Evolutionary conservation across 2,797 vertebrate genomes (phyloP).

Genomic region (Coendou prehensilis): DNA sequence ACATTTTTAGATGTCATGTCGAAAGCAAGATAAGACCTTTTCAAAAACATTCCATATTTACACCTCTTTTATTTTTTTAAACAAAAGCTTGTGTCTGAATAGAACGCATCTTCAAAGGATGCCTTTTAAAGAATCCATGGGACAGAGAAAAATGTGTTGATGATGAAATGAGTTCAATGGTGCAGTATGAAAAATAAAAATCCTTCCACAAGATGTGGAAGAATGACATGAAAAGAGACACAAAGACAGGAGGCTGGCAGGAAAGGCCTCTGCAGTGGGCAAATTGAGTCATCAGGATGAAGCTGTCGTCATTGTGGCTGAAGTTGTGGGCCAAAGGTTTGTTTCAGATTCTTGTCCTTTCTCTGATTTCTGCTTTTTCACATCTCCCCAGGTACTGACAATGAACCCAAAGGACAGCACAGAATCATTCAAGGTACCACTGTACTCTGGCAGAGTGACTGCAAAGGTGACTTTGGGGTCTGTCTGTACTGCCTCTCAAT

Average conservation of each 20-base stretch:
- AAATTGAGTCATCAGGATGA: background rate
- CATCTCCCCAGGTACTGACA: background rate
- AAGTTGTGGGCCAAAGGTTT: slow-evolving; percentile 12
- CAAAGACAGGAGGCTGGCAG: slow-evolving; percentile 3
- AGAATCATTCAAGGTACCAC: slow-evolving; percentile 42
- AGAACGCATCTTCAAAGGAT: slow-evolving; percentile 82
- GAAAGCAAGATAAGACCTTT: slow-evolving; percentile 83
- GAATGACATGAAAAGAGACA: slow-evolving; percentile 81
- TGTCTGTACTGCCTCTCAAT: slow-evolving; percentile 44
- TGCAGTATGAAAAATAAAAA: slow-evolving; percentile 76
- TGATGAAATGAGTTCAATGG: slow-evolving; percentile 87
- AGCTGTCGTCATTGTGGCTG: background rate
- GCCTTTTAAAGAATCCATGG: slow-evolving; percentile 85
- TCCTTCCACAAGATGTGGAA: slow-evolving; percentile 75
- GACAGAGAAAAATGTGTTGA: slow-evolving; percentile 84
- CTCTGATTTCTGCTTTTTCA: background rate
- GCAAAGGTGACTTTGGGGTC: background rate
- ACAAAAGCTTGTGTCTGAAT: slow-evolving; percentile 82
- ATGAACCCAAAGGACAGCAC: background rate
- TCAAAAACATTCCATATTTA: slow-evolving; percentile 79
- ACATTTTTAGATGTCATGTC: slow-evolving; percentile 87
- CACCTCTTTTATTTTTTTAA: slow-evolving; percentile 83
- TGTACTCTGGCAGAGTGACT: background rate
- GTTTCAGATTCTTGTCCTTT: background rate
- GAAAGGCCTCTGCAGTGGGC: slow-evolving; percentile 25